phyloP scores from a whole-genome alignment of 2,888 invertebrate genomes.

The Blastobasis lacticolella region DNA sequence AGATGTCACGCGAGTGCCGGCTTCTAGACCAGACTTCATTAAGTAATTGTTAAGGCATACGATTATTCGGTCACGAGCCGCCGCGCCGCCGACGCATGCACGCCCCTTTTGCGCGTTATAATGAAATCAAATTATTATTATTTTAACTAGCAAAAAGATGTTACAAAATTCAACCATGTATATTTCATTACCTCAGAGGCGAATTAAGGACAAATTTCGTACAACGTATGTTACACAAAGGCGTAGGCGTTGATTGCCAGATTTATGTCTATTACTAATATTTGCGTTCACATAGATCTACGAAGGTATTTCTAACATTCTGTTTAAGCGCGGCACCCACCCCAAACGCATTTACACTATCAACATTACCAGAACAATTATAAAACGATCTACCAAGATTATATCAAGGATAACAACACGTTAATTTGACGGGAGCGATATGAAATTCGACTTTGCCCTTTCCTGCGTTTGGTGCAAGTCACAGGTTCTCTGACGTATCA shows the following conservation, averaged over 20 bases:
- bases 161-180: too few species aligned
- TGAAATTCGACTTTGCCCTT: conserved; percentile 2
- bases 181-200: too few species aligned
- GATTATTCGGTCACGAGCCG: conserved; percentile 19
- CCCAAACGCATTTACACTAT: too few species aligned
- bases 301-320: neutral
- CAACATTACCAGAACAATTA: conserved; percentile 13
- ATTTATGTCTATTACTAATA: too few species aligned
- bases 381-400: conserved; percentile 20
- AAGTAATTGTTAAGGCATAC: conserved; percentile 16
- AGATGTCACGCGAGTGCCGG: conserved; percentile 36
- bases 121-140: too few species aligned
- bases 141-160: too few species aligned
- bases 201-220: too few species aligned
- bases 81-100: neutral
- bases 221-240: too few species aligned
- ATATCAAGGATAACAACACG: conserved; percentile 10
- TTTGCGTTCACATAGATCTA: too few species aligned
- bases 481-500: neutral
- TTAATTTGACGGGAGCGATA: conserved; percentile 10
- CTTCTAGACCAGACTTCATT: conserved; percentile 21
- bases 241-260: too few species aligned
- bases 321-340: neutral
- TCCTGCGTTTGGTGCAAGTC: conserved; percentile 1
- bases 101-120: too few species aligned